Conservation (phyloP, 2,888 invertebrate species). For the Oscheius myriophilus region DNA sequence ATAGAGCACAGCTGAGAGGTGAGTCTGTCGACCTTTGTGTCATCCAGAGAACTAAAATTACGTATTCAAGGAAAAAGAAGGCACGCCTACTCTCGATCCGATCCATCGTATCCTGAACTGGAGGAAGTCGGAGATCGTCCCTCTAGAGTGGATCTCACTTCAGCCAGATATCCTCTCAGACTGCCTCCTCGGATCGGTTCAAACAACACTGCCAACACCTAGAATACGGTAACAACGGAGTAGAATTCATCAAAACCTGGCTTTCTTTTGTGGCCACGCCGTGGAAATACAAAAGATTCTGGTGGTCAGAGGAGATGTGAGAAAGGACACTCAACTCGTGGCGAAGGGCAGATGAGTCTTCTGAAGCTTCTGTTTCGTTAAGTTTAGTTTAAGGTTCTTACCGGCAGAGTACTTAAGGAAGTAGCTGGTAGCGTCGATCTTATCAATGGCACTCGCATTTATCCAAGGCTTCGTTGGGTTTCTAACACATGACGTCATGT, state of each 20-base stretch:
- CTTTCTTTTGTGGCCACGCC: constrained; percentile 23
- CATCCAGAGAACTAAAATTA: constrained; percentile 24
- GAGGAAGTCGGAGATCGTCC: constrained; percentile 39
- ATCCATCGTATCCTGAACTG: constrained; percentile 45
- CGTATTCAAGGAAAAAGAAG: neutral
- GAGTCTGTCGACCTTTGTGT: constrained; percentile 22
- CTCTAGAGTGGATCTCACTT: constrained; percentile 17
- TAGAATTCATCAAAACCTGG: constrained; percentile 22
- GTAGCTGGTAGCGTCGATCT: constrained; percentile 10
- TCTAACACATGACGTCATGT: constrained; percentile 10
- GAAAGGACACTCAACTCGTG: constrained; percentile 26
- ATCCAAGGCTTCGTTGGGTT: constrained; percentile 19
- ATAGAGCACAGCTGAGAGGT: constrained; percentile 32
- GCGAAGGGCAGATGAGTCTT: constrained; percentile 24
- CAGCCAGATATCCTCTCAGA: constrained; percentile 12
- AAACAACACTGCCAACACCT: constrained; percentile 23
- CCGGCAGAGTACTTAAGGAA: constrained; percentile 27
- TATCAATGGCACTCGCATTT: constrained; percentile 23
- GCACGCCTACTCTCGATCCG: constrained; percentile 16
- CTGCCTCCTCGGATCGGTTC: constrained; percentile 28
- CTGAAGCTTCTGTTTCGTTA: neutral
- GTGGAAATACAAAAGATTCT: constrained; percentile 24
- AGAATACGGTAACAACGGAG: neutral
- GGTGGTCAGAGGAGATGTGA: constrained; percentile 27
- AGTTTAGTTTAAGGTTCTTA: neutral